phyloP scores from a whole-genome alignment of 2,888 invertebrate species.

The Lacanobia wlatinum region DNA sequence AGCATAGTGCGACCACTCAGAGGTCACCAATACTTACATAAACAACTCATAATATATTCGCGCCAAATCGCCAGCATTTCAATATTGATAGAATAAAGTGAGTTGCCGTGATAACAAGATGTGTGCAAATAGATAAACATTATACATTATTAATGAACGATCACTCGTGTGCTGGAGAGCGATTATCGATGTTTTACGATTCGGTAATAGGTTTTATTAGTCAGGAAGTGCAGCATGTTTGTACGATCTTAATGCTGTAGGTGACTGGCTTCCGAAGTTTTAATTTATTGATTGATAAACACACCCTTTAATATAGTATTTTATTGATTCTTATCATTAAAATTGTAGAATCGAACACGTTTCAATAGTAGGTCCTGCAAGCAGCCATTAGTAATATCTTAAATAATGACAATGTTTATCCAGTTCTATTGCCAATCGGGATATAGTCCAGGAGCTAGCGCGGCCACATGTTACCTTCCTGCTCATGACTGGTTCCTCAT shows the following conservation, averaged over 20 bases:
- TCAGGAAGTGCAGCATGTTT: slow-evolving; percentile 31
- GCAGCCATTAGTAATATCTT: neutral
- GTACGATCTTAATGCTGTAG: slow-evolving; percentile 14
- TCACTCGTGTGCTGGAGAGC: slow-evolving; percentile 21
- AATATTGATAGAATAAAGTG: slow-evolving; percentile 76
- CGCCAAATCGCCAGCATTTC: slow-evolving; percentile 56
- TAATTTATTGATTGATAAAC: neutral
- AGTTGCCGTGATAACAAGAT: slow-evolving; percentile 64
- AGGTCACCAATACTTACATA: slow-evolving; percentile 37
- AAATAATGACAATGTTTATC: slow-evolving; percentile 10
- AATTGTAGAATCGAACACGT: neutral
- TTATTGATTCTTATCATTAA: neutral
- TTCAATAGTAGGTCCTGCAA: neutral
- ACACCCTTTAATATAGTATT: neutral
- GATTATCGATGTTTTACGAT: slow-evolving; percentile 42
- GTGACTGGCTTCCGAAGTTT: neutral
- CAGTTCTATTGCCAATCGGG: slow-evolving; percentile 17
- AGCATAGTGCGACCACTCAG: slow-evolving; percentile 5
- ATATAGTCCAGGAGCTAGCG: slow-evolving; percentile 25
- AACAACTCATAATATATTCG: slow-evolving; percentile 52
- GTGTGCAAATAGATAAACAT: slow-evolving; percentile 69
- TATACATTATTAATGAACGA: slow-evolving; percentile 67
- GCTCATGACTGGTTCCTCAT: slow-evolving; percentile 40
- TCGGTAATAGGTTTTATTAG: slow-evolving; percentile 33
- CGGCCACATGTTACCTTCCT: slow-evolving; percentile 5